phyloP scores from a whole-genome alignment of 2,797 vertebrate species.

The Channallabes apus region DNA sequence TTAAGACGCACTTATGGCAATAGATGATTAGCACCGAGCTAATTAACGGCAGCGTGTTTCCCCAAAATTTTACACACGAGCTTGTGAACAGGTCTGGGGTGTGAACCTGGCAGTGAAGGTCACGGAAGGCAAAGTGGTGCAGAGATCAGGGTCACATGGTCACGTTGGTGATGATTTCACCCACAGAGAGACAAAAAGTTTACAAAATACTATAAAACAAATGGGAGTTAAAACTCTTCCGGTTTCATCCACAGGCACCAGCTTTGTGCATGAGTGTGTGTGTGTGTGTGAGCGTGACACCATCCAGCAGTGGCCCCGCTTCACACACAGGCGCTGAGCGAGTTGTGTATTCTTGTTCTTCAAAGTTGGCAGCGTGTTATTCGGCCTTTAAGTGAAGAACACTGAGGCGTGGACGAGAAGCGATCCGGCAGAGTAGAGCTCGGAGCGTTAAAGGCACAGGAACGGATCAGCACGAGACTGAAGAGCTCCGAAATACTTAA shows the following conservation, averaged over 20 bases:
- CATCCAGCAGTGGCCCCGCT: constrained; percentile 21
- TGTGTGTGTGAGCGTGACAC: background rate
- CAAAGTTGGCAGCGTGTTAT: background rate
- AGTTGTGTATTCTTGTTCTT: background rate
- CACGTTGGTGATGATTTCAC: background rate
- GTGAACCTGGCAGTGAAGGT: background rate
- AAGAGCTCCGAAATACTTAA: background rate
- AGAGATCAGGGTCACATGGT: background rate
- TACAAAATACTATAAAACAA: background rate
- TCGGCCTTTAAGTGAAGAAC: background rate
- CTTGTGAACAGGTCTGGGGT: too few species aligned
- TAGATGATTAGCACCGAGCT: constrained; percentile 5
- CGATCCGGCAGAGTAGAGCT: background rate
- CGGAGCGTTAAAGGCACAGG: background rate
- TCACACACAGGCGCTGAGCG: constrained; percentile 11
- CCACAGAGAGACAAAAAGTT: constrained; percentile 6
- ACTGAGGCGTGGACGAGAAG: background rate
- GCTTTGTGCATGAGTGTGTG: background rate
- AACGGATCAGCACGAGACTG: background rate
- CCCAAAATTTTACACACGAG: too few species aligned
- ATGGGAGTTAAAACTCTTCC: background rate
- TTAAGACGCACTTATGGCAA: constrained; percentile 15
- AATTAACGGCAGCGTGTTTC: constrained; percentile 1
- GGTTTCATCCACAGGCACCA: background rate
- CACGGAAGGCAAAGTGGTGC: background rate